Evolutionary conservation across 2,888 invertebrate genomes (phyloP), one percentile per base, ranked within the genome.

Genomic region (Psylliodes chrysocephalus): DNA sequence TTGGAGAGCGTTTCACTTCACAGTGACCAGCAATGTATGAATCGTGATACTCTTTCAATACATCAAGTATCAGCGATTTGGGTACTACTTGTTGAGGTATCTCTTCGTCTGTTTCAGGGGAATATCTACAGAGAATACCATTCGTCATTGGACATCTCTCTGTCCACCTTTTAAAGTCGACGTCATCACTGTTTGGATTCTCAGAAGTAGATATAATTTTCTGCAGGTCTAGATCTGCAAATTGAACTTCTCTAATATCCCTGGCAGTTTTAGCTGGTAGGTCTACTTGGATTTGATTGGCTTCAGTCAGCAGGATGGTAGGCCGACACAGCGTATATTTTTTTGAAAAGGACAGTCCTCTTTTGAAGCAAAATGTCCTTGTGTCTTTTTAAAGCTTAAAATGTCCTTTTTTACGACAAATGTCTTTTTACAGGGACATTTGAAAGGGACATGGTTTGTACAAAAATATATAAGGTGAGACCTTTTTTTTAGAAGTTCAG

Each of bases 61-160:
- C 0, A 75, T 78, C 1, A 61, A 8, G 10, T 76, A 64, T 65
- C 56, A 1, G 5, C 8, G 0, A 3, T 15, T 35, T 12, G 1
- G 74, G 72, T 0, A 77, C 66, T 0, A 78, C 73, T 1, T 71
- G 47, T 56, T 76, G 75, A n/a, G n/a, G n/a, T n/a, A n/a, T n/a
- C n/a, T n/a, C n/a, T n/a, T n/a, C n/a, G n/a, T n/a, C n/a, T n/a
- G 0, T 75, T 12, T 70, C 63, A 1, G 55, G 51, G n/a, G 35
- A 18, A 42, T 66, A 67, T 10, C 66, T 15, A 44, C 71, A 73
- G 1, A 76, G 59, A 2, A 75, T 68, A 1, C 75, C 72, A 2
- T 70, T 53, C 15, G 51, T 60, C 60, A 73, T 42, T 10, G 74
- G 25, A 1, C 73, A 72, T 60, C 71, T 46, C 22, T 66, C 65